These are phyloP conservation scores for Thamnophis sirtalis DNA, from an alignment of 2,113 vertebrate species.

Conservation along the genomic window DNA sequence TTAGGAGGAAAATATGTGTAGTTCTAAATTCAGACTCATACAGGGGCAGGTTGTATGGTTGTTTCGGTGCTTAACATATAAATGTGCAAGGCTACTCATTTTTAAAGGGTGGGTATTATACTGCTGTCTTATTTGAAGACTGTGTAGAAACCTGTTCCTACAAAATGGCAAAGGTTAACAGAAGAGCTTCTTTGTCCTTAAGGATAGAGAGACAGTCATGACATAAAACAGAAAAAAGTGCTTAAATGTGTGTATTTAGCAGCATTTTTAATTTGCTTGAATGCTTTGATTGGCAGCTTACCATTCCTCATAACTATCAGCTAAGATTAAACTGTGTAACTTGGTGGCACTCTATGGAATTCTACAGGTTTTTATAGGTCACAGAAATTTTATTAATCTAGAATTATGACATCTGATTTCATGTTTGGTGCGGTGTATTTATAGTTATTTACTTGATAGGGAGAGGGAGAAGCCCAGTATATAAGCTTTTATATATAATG, in stretches of 20 bases:
- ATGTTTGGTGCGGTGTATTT: background rate
- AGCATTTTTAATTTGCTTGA: background rate
- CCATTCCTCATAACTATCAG: background rate
- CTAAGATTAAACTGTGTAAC: background rate
- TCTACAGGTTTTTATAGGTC: background rate
- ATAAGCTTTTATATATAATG: background rate
- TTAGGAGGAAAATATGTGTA: background rate
- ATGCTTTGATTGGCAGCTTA: background rate
- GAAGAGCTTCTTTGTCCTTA: background rate
- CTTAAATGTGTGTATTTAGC: background rate
- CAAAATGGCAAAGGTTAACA: background rate
- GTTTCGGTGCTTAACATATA: background rate
- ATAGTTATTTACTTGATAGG: background rate
- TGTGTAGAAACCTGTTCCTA: background rate
- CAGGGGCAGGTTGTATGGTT: background rate
- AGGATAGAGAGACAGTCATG: background rate
- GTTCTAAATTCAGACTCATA: background rate
- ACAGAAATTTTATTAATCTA: background rate
- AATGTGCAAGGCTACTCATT: background rate
- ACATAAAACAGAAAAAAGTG: too few species aligned
- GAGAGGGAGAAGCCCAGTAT: too few species aligned
- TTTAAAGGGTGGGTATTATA: background rate
- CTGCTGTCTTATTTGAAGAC: background rate
- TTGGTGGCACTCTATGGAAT: background rate
- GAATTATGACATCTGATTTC: background rate